These are phyloP conservation scores for Selenia dentaria DNA, from an alignment of 2,888 invertebrate genomes.

Conservation along the genomic window DNA sequence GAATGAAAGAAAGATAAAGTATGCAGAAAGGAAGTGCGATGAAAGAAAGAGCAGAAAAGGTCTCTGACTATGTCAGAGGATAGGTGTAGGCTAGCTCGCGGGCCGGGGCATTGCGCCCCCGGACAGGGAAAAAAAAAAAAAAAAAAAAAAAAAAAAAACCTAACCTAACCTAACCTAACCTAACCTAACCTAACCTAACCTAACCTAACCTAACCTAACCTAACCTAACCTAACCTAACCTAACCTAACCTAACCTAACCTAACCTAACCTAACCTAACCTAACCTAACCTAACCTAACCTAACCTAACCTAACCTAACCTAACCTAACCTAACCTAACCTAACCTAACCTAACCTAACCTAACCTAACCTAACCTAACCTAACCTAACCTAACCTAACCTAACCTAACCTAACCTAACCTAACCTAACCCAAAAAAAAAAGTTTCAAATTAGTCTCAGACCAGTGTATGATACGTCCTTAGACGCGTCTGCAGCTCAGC, in stretches of 20 bases:
- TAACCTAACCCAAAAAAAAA: no score
- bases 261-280: conserved; percentile 8
- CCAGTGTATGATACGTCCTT: no score
- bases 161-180: conserved; percentile 12
- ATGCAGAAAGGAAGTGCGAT: no score
- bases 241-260: conserved; percentile 3
- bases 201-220: conserved; percentile 22
- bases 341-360: conserved; percentile 25
- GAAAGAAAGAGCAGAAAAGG: no score
- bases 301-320: conserved; percentile 8
- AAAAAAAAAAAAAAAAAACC: no score
- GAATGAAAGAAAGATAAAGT: no score
- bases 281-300: conserved; percentile 7
- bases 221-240: conserved; percentile 8
- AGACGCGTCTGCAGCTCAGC: no score
- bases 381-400: conserved; percentile 25
- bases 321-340: conserved; percentile 15
- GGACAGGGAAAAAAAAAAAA: no score
- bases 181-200: conserved; percentile 12
- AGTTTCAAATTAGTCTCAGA: no score
- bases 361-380: conserved; percentile 26
- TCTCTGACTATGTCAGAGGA: no score
- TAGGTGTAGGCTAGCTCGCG: no score
- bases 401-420: conserved; percentile 28
- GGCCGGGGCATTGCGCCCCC: no score